phyloP scores from a whole-genome alignment of 1,140 invertebrate species.

The Lordiphosa collinella region DNA sequence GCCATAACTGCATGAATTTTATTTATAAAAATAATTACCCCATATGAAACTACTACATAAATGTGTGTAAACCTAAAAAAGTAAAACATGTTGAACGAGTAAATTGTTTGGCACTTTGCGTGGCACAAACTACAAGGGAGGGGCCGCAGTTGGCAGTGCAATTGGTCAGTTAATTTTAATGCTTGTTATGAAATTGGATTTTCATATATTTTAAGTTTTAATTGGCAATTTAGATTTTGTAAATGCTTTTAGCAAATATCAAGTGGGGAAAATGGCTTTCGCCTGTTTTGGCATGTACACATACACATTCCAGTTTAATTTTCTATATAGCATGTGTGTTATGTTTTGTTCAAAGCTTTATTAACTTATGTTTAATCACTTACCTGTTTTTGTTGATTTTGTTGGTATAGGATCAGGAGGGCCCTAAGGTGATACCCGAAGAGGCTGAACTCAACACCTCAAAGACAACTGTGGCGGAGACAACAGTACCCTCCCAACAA shows the following conservation, averaged over 20 bases:
- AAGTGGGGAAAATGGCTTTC: background rate
- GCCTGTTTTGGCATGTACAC: background rate
- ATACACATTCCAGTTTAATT: background rate
- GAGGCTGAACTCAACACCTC: constrained; percentile 70
- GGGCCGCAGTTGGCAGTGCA: constrained; percentile 1
- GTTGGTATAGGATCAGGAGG: constrained; percentile 58
- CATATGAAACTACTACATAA: background rate
- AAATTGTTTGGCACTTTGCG: constrained; percentile 36
- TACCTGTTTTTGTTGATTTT: background rate
- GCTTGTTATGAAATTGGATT: constrained; percentile 50
- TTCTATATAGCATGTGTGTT: constrained; percentile 19
- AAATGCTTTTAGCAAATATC: constrained; percentile 1
- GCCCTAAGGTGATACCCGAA: constrained; percentile 72
- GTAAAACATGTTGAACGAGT: constrained; percentile 37
- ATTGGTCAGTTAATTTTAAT: constrained; percentile 53
- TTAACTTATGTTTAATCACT: background rate
- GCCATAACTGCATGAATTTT: constrained; percentile 32
- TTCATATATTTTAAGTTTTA: constrained; percentile 51
- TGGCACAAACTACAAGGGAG: background rate
- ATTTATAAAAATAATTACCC: constrained; percentile 12
- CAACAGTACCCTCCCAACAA: constrained; percentile 6
- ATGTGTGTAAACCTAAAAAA: constrained; percentile 22
- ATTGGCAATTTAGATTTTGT: constrained; percentile 35
- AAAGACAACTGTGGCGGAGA: constrained; percentile 55
- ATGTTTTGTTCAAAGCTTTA: background rate